Conservation (phyloP, 2,113 vertebrate species). For the Laticauda colubrina region DNA sequence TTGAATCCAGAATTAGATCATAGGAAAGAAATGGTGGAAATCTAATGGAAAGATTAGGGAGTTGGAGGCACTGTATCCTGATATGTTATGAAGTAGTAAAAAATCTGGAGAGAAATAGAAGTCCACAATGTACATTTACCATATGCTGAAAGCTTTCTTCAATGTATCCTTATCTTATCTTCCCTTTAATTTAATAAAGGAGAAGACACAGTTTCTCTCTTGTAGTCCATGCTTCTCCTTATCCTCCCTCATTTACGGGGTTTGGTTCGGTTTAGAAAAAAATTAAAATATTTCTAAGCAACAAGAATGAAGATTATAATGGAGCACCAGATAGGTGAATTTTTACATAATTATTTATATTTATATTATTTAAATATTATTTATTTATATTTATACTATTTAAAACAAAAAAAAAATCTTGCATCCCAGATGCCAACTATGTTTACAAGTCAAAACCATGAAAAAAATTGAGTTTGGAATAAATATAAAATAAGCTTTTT, state of each 20-base stretch:
- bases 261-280: conserved; percentile 36
- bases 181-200: conserved; percentile 34
- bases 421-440: neutral
- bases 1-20: too few species aligned
- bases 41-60: neutral
- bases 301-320: conserved; percentile 39
- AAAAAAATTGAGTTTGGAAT: too few species aligned
- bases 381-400: neutral
- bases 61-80: too few species aligned
- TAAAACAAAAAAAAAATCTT: neutral
- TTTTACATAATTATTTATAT: conserved; percentile 46
- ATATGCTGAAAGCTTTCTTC: too few species aligned
- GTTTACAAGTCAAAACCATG: neutral
- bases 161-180: neutral
- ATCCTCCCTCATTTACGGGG: conserved; percentile 20
- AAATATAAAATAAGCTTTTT: too few species aligned
- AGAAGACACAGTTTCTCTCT: conserved; percentile 31
- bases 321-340: conserved; percentile 40
- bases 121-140: too few species aligned
- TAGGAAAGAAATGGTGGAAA: neutral
- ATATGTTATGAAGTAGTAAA: too few species aligned
- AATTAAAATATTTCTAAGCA: conserved; percentile 38
- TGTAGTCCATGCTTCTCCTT: conserved; percentile 25
- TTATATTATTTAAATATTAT: too few species aligned
- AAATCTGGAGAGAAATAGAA: too few species aligned